These are phyloP conservation scores for Eristalis intricaria DNA, from an alignment of 2,888 invertebrate species.

Conservation along the genomic window DNA sequence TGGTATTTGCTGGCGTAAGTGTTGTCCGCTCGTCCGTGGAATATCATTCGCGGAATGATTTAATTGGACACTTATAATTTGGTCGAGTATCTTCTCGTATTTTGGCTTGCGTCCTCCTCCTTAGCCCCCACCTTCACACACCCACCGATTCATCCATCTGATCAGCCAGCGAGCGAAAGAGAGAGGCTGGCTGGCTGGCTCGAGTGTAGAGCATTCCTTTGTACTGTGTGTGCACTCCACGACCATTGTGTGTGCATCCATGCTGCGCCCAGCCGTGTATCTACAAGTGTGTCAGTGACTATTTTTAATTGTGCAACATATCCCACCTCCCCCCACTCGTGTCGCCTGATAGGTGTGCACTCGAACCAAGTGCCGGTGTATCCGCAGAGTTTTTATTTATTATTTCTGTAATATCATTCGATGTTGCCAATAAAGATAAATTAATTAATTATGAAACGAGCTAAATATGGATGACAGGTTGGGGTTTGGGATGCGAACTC, in stretches of 20 bases:
- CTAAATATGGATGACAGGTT: background rate
- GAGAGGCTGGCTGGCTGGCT: background rate
- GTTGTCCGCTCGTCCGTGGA: constrained; percentile 53
- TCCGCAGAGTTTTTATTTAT: constrained; percentile 29
- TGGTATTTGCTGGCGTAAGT: constrained; percentile 35
- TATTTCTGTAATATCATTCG: constrained; percentile 42
- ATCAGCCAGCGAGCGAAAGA: background rate
- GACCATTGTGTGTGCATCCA: background rate
- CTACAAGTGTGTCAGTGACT: constrained; percentile 42
- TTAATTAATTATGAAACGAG: constrained; percentile 62
- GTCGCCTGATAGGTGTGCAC: constrained; percentile 22
- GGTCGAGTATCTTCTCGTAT: constrained; percentile 20
- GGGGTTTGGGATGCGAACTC: background rate
- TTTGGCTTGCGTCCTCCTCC: background rate
- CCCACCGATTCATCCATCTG: constrained; percentile 29
- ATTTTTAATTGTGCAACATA: constrained; percentile 59
- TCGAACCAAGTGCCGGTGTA: background rate
- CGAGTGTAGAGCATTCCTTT: background rate
- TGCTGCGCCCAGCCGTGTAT: background rate
- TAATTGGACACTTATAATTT: constrained; percentile 66
- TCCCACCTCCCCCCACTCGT: background rate
- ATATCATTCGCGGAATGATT: constrained; percentile 68
- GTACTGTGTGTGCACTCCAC: background rate
- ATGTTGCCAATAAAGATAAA: constrained; percentile 64
- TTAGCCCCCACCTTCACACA: too few relatives aligned